phyloP scores from a whole-genome alignment of 2,888 invertebrate species.

The Sicus ferrugineus region DNA sequence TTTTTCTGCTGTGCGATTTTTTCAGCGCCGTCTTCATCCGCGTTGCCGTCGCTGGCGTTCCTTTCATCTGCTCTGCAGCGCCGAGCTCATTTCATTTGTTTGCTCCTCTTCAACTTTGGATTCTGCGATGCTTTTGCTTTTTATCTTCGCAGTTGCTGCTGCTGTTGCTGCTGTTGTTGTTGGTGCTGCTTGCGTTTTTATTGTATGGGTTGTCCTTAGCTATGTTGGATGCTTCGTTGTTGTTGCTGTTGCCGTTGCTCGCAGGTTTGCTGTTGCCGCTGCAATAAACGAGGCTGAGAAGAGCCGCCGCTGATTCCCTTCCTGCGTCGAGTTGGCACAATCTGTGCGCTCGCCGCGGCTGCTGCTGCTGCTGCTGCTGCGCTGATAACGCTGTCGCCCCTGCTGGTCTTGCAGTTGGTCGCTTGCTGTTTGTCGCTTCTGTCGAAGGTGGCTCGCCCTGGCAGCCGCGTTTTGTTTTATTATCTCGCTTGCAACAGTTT shows the following conservation, averaged over 20 bases:
- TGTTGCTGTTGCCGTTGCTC: neutral
- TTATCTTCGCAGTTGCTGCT: neutral
- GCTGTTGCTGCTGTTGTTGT: conserved; percentile 10
- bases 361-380: neutral
- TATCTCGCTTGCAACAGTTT: conserved; percentile 22
- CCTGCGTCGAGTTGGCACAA: conserved; percentile 2
- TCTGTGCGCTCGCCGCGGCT: too few species aligned
- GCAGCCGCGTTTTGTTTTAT: conserved; percentile 4
- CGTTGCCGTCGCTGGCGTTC: conserved; percentile 1
- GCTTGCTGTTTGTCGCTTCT: neutral
- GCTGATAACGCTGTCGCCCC: too few species aligned
- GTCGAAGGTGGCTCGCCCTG: too few species aligned
- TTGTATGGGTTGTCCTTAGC: neutral
- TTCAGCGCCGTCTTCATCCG: neutral
- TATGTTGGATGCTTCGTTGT: neutral
- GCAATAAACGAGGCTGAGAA: neutral
- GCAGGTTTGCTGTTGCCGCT: conserved; percentile 6
- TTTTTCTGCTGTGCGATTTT: conserved; percentile 7
- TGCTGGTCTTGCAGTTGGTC: neutral
- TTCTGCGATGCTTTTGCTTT: conserved; percentile 7
- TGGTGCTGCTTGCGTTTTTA: neutral
- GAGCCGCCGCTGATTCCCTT: too few species aligned
- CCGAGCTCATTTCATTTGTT: conserved; percentile 22
- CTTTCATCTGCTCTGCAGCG: conserved; percentile 7
- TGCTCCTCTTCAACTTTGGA: conserved; percentile 21